A percentile compares a stretch with the other conserved stretches of the same genome.
Conservation (phyloP, 2,113 vertebrate species). For the Glaucidium brasilianum region DNA sequence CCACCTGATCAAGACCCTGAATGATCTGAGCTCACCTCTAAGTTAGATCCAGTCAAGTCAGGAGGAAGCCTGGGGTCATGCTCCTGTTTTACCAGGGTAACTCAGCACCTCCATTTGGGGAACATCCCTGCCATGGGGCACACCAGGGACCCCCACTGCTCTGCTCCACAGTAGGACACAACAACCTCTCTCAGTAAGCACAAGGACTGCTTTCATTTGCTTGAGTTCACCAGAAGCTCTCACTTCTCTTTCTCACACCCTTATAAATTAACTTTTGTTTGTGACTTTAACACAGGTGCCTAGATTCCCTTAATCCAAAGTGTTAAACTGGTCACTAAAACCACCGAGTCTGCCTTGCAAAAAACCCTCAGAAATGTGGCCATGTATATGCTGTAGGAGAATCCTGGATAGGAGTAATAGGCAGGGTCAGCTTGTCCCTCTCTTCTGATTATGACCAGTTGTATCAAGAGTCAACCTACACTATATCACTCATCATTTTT, state of each 20-base stretch:
- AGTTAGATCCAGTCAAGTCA: neutral
- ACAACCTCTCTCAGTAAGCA: neutral
- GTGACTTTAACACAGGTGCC: neutral
- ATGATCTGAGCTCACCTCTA: neutral
- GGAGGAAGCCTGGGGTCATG: neutral
- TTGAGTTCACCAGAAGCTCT: neutral
- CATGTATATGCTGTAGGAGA: neutral
- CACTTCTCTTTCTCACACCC: neutral
- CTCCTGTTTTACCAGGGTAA: neutral
- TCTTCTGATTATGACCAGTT: neutral
- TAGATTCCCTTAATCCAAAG: neutral
- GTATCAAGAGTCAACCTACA: neutral
- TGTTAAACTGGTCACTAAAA: neutral
- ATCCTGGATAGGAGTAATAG: neutral
- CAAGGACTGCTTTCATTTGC: neutral
- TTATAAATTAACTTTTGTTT: neutral
- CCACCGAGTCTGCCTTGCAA: neutral
- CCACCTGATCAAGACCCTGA: neutral
- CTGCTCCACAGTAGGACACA: neutral
- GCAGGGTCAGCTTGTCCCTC: accelerated
- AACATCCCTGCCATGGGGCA: neutral
- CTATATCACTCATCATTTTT: neutral
- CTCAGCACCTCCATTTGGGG: neutral
- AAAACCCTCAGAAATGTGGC: neutral
- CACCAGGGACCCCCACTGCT: accelerated